Percentiles rank a stretch among this genome's conserved stretches.
These are phyloP conservation scores for Hoplodrina ambigua DNA, from an alignment of 2,888 invertebrate genomes.

Conservation along the genomic window DNA sequence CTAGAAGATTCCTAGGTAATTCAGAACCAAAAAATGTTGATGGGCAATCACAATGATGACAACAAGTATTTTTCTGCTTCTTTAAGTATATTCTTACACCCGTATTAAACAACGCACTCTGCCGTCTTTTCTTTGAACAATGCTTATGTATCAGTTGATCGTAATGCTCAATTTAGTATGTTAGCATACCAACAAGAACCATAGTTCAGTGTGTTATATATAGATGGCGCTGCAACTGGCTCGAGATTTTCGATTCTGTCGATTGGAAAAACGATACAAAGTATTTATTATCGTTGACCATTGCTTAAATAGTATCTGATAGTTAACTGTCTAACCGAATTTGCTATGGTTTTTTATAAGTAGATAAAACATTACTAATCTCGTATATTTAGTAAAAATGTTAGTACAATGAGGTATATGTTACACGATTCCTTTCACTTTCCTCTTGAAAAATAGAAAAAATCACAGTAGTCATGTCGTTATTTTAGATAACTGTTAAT, in stretches of 20 bases:
- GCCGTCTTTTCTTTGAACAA: not conserved
- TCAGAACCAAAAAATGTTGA: too few species aligned
- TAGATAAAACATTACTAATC: too few species aligned
- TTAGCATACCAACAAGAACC: not conserved
- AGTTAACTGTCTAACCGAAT: too few species aligned
- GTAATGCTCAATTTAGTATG: conserved; percentile 7
- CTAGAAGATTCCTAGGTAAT: too few species aligned
- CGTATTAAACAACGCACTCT: conserved; percentile 33
- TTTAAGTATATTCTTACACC: not conserved
- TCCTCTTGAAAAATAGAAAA: conserved; percentile 1
- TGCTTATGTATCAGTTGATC: not conserved
- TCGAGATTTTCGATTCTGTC: not conserved
- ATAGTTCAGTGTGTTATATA: conserved; percentile 15
- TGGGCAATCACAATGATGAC: too few species aligned
- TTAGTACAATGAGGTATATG: not conserved
- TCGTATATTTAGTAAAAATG: too few species aligned
- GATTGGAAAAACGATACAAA: too few species aligned
- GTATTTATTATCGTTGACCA: too few species aligned
- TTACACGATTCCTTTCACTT: not conserved
- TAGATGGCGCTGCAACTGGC: conserved; percentile 33
- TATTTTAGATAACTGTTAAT: conserved; percentile 1
- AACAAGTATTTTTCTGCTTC: too few species aligned
- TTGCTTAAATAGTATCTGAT: too few species aligned
- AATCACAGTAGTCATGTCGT: not conserved
- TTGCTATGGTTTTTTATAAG: too few species aligned